Base-by-base conservation (phyloP, 2,888 invertebrate species). In the Dolichomitus sp. region DNA sequence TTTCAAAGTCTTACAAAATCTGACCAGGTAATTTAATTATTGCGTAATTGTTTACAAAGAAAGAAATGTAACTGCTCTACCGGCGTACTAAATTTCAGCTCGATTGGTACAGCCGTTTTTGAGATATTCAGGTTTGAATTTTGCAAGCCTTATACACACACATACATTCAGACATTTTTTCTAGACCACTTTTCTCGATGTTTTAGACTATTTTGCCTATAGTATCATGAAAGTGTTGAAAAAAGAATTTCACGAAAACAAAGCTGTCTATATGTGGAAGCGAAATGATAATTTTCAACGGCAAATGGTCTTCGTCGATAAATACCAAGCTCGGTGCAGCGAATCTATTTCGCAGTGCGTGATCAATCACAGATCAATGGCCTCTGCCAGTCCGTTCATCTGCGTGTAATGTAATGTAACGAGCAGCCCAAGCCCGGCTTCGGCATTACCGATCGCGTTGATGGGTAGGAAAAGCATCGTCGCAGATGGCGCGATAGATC, bases 281-380 rank as follows among this genome's bases (percentile, higher is more conserved):
- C 48, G 12, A 57, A 17, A 40, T 27, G 48, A 30, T 14, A n/a
- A 61, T 61, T 57, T 57, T 12, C 45, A 59, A 52, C 70, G 42
- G 45, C 65, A 59, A 37, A 37, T 6, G 2, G 37, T 9, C 37
- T 7, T 66, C 59, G 68, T 50, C 59, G 66, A 80, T 73, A 66
- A 52, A 57, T 59, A 0, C 37, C 7, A 37, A 42, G 59, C 17
- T n/a, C 14, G 12, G 9, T 40, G 42, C 40, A 45, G n/a, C 61
- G 40, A 69, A 63, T 59, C 74, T 45, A 61, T 50, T 45, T 54
- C 57, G 79, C 40, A 57, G 52, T 40, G 27, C 65, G 66, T 73
- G 70, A 57, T 73, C 59, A 59, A 61, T 59, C 59, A 37, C 57
- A 63, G 83, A 83, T 83, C 83, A 81, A 81, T 74, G 81, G 42